Evolutionary conservation across 2,797 vertebrate species (phyloP).

Genomic region (Percopsis omiscomaycus): DNA sequence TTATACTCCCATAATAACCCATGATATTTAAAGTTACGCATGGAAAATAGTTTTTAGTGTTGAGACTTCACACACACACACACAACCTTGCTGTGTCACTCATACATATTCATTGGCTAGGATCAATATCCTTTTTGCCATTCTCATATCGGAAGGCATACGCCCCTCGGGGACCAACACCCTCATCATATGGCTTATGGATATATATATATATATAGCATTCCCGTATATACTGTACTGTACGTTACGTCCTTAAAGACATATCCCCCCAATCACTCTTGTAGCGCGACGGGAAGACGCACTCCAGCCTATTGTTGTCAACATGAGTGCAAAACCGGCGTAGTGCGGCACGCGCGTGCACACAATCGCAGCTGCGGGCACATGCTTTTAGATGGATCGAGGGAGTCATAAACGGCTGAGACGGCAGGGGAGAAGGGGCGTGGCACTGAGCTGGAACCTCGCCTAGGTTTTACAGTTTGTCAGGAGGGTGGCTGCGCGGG

Average conservation of each 20-base stretch:
- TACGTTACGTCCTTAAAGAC: constrained; percentile 22
- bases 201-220: constrained; percentile 20
- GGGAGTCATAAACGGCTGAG: constrained; percentile 49
- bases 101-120: constrained; percentile 60
- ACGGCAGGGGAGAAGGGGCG: not conserved
- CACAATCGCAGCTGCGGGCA: not conserved
- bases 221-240: constrained; percentile 23
- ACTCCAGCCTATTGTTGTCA: constrained; percentile 35
- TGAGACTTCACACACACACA: not conserved
- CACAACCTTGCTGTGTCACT: constrained; percentile 55
- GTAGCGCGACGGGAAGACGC: constrained; percentile 39
- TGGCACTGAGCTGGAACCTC: too few species aligned
- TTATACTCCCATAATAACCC: too few species aligned
- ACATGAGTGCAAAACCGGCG: too few species aligned
- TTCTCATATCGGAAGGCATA: constrained; percentile 43
- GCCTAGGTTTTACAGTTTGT: not conserved
- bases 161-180: constrained; percentile 15
- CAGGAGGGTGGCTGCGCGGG: constrained; percentile 42
- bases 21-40: too few species aligned
- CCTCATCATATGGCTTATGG: constrained; percentile 24
- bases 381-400: constrained; percentile 35
- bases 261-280: constrained; percentile 22
- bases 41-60: too few species aligned
- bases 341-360: too few species aligned
- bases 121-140: constrained; percentile 38